Percentiles rank a stretch among this genome's conserved stretches.
Conservation (phyloP, 1,140 invertebrate genomes). For the Lethocerus indicus region DNA sequence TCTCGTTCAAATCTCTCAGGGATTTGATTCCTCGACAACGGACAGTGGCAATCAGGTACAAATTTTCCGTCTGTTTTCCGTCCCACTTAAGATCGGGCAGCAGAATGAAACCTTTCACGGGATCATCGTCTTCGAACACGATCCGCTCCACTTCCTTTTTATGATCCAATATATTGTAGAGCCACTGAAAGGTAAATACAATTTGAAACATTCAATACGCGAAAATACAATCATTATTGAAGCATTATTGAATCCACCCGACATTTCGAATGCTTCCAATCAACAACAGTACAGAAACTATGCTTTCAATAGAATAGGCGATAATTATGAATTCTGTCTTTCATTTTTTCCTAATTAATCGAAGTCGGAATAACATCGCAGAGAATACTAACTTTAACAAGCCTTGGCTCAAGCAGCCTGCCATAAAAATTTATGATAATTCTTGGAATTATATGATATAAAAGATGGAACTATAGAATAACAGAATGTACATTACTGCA, state of each 20-base stretch:
- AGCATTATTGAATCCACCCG: not conserved
- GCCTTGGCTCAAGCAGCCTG: too few species aligned
- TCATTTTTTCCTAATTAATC: too few species aligned
- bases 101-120: slow-evolving; percentile 68
- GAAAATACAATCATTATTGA: slow-evolving; percentile 1
- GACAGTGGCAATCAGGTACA: slow-evolving; percentile 73
- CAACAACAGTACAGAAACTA: too few species aligned
- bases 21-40: slow-evolving; percentile 57
- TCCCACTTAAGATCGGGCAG: slow-evolving; percentile 93
- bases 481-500: too few species aligned
- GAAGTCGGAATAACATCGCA: too few species aligned
- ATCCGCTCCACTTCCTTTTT: slow-evolving; percentile 77
- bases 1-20: slow-evolving; percentile 56
- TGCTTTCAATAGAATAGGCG: too few species aligned
- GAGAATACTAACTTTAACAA: too few species aligned
- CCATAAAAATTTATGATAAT: too few species aligned
- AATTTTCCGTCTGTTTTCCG: slow-evolving; percentile 47
- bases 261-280: slow-evolving; percentile 6
- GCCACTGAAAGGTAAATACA: slow-evolving; percentile 60
- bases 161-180: slow-evolving; percentile 88
- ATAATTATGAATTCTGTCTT: too few species aligned
- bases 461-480: too few species aligned
- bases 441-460: too few species aligned
- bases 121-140: slow-evolving; percentile 64
- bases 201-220: not conserved